Base-by-base conservation (phyloP, 2,888 invertebrate species). In the Pecten maximus region DNA sequence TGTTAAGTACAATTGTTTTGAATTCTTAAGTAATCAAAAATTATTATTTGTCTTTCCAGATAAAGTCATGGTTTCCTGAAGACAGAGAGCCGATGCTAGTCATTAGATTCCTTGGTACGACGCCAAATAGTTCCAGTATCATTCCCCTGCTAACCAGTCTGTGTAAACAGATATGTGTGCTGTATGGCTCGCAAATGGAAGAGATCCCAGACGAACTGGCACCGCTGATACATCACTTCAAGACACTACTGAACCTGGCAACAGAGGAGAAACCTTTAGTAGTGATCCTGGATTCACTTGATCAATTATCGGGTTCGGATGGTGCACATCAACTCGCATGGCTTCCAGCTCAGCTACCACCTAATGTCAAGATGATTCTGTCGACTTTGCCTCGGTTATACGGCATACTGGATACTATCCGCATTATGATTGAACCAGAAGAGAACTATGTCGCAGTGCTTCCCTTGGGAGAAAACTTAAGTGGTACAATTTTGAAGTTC, bases 141-240 rank as follows among this genome's bases (percentile, higher is more conserved):
- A 98, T 99, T 0, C 99, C 99, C 0, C 98, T 99, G 0, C 97
- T 99, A 40, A 99, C 99, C 93, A 99, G 99, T 60, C 98, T 99
- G 93, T 99, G 99, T 96, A 98, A 99, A 96, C 99, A 99, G 97
- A 98, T 98, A 98, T 98, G 94, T 74, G 93, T 93, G 86, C 90
- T 96, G 50, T 96, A 96, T 91, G 95, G 95, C 40, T 93, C 94
- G 60, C 94, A 95, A 0, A 87, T 93, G 48, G 99, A 99, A 96
- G 98, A 98, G 90, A 99, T 99, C 90, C 99, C 99, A 0, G 99
- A 99, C 95, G 99, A 99, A 96, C 97, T 99, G 94, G 99, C 99
- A 44, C 99, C 99, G 0, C 97, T 99, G 60, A 99, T 99, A 10
- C 99, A 99, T 0, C 98, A 99, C 97, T 99, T 99, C 97, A 99